phyloP scores from a whole-genome alignment of 2,888 invertebrate species.

The Chrysolina oricalcia region DNA sequence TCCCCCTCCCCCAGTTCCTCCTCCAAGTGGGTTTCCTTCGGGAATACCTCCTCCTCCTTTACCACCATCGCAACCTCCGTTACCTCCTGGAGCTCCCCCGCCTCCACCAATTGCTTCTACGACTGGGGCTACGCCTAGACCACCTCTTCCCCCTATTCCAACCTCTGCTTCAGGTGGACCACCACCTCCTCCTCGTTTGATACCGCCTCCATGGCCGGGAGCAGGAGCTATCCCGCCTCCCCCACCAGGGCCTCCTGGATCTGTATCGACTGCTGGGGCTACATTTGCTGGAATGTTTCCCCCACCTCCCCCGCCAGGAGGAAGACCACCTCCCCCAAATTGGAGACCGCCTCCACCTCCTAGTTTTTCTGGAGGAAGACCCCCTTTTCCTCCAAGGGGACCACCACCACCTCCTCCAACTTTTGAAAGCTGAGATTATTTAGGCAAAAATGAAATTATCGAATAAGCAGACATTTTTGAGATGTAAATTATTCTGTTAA shows the following conservation, averaged over 20 bases:
- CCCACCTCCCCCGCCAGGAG: slow-evolving; percentile 71
- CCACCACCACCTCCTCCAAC: slow-evolving; percentile 81
- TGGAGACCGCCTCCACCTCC: slow-evolving; percentile 82
- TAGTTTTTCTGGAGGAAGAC: slow-evolving; percentile 73
- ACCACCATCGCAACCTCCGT: slow-evolving; percentile 78
- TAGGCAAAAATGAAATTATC: not conserved
- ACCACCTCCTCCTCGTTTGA: slow-evolving; percentile 64
- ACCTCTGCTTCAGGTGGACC: slow-evolving; percentile 37
- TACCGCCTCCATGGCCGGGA: slow-evolving; percentile 68
- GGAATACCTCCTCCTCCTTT: slow-evolving; percentile 80
- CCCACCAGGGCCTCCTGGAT: slow-evolving; percentile 67
- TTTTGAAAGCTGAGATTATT: slow-evolving; percentile 40
- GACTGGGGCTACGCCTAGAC: slow-evolving; percentile 39
- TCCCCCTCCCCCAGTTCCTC: slow-evolving; percentile 83
- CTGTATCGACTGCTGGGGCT: slow-evolving; percentile 62
- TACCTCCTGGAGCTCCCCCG: slow-evolving; percentile 80
- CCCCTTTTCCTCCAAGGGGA: slow-evolving; percentile 80
- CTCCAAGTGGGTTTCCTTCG: slow-evolving; percentile 78
- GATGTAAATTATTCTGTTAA: too few relatives aligned
- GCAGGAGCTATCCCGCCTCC: slow-evolving; percentile 60
- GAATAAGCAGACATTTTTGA: not conserved
- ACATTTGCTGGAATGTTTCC: slow-evolving; percentile 67
- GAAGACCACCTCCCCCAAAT: slow-evolving; percentile 77
- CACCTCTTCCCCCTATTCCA: slow-evolving; percentile 63
- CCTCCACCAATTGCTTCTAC: slow-evolving; percentile 75